phyloP scores from a whole-genome alignment of 2,113 vertebrate genomes.

The Garra rufa region DNA sequence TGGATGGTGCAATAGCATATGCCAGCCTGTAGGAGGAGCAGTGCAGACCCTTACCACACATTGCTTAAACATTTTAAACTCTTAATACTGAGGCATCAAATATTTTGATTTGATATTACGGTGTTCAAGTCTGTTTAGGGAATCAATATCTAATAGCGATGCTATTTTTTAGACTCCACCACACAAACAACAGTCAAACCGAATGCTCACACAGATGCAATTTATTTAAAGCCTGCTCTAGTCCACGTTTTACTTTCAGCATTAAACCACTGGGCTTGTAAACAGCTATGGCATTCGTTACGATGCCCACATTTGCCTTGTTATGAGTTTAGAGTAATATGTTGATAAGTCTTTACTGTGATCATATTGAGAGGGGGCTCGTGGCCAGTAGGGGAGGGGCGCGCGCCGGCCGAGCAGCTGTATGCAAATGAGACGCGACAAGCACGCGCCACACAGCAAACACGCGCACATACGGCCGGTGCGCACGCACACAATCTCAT shows the following conservation, averaged over 20 bases:
- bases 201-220: background rate
- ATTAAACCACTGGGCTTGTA: background rate
- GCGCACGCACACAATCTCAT: slow-evolving; percentile 68
- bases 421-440: slow-evolving; percentile 91
- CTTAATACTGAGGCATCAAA: background rate
- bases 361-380: slow-evolving; percentile 11
- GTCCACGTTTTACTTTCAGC: background rate
- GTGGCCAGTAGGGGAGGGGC: slow-evolving; percentile 55
- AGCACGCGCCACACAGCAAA: slow-evolving; percentile 89
- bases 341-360: slow-evolving; percentile 40
- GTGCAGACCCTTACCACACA: slow-evolving; percentile 46
- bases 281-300: background rate
- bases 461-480: slow-evolving; percentile 75
- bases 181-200: background rate
- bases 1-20: slow-evolving; percentile 12
- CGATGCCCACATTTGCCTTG: background rate
- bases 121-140: background rate
- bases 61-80: background rate
- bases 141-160: background rate
- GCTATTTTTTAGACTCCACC: background rate
- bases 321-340: slow-evolving; percentile 13
- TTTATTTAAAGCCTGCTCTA: background rate
- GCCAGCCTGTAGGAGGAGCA: slow-evolving; percentile 71
- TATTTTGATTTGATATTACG: background rate
- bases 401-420: slow-evolving; percentile 82